phyloP scores from a whole-genome alignment of 1,140 invertebrate species.

The Trachelipus rathkii region DNA sequence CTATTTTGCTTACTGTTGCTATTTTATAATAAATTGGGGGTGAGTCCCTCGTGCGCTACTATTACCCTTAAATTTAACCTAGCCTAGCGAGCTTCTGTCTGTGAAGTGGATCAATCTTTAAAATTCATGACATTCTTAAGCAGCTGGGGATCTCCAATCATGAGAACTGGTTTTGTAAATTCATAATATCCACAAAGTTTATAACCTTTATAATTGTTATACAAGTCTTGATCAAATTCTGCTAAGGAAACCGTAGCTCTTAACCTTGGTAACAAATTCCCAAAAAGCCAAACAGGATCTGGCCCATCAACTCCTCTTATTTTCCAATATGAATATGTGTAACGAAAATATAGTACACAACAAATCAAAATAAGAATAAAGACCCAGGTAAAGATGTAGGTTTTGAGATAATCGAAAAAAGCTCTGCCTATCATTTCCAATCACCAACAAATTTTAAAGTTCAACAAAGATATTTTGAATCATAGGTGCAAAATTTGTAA shows the following conservation, averaged over 20 bases:
- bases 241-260: slow-evolving; percentile 36
- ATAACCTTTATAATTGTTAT: slow-evolving; percentile 34
- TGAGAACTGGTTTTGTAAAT: slow-evolving; percentile 50
- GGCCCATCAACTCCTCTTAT: slow-evolving; percentile 36
- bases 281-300: slow-evolving; percentile 36
- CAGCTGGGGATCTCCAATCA: slow-evolving; percentile 60
- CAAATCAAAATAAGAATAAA: neutral
- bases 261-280: slow-evolving; percentile 38
- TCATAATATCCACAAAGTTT: slow-evolving; percentile 29
- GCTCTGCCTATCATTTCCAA: too few species aligned
- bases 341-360: neutral
- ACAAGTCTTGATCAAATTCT: slow-evolving; percentile 40
- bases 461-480: too few species aligned
- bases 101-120: slow-evolving; percentile 63
- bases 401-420: neutral
- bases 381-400: neutral
- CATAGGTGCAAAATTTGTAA: too few species aligned
- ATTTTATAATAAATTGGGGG: too few species aligned
- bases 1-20: too few species aligned
- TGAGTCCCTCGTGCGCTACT: too few species aligned
- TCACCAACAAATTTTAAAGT: too few species aligned
- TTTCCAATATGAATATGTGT: slow-evolving; percentile 33
- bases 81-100: slow-evolving; percentile 53
- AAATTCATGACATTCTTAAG: slow-evolving; percentile 59
- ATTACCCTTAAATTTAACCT: too few species aligned